Evolutionary conservation across 2,797 vertebrate species (phyloP).

Genomic region (Coreius guichenoti): DNA sequence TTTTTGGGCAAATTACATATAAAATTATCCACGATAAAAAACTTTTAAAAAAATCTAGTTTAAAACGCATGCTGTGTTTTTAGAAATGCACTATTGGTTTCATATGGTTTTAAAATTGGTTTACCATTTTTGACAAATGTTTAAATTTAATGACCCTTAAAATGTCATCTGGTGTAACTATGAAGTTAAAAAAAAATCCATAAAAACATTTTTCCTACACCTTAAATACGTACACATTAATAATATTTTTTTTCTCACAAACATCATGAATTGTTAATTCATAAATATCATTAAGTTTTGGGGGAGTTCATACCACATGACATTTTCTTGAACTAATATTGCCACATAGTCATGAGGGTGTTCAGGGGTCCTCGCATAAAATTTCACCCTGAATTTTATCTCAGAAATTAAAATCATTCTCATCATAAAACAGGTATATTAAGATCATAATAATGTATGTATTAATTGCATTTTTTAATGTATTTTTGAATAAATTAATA

Average conservation of each 20-base stretch:
- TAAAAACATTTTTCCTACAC: too few species aligned
- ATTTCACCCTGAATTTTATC: background rate
- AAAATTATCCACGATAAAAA: background rate
- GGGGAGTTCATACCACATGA: background rate
- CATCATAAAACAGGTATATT: background rate
- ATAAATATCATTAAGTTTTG: background rate
- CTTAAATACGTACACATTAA: background rate
- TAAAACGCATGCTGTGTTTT: background rate
- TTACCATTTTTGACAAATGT: background rate
- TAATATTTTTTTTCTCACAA: too few species aligned
- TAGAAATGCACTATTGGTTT: background rate
- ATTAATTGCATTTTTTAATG: background rate
- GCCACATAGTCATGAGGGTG: background rate
- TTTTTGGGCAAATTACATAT: background rate
- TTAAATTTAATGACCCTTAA: background rate
- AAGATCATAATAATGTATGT: background rate
- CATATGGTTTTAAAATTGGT: background rate
- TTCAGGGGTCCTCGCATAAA: background rate
- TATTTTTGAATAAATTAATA: conserved; percentile 3
- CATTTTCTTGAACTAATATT: background rate
- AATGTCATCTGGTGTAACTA: background rate
- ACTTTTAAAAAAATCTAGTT: background rate
- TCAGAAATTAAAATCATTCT: background rate
- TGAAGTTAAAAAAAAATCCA: background rate
- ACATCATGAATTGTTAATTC: background rate